A percentile compares a stretch with the other conserved stretches of the same genome.
Evolutionary conservation across 2,113 vertebrate genomes (phyloP).

Genomic region (Cavia aperea): DNA sequence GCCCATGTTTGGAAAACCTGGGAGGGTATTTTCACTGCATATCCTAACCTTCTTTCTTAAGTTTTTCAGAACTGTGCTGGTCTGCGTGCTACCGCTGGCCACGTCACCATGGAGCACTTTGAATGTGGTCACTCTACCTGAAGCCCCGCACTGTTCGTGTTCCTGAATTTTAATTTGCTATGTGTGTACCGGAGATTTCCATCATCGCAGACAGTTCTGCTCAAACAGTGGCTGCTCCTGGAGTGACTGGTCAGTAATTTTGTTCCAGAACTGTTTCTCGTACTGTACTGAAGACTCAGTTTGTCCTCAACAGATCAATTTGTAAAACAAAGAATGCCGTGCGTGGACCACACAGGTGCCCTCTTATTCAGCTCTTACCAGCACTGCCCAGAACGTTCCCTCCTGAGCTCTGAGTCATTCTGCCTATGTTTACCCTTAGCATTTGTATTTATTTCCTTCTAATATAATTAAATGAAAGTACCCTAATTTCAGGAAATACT

Average conservation of each 20-base stretch:
- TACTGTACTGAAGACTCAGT: background rate
- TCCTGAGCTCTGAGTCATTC: background rate
- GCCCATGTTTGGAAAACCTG: background rate
- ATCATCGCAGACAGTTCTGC: background rate
- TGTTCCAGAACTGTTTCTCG: background rate
- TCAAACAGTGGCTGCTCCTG: background rate
- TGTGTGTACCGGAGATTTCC: background rate
- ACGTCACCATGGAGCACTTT: background rate
- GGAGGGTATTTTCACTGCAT: background rate
- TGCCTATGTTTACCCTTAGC: background rate
- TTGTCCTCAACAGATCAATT: background rate
- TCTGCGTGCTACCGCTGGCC: too few species aligned
- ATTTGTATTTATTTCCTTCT: conserved; percentile 42
- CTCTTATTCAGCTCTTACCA: background rate
- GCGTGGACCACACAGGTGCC: background rate
- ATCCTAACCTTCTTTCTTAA: background rate
- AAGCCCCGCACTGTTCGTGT: background rate
- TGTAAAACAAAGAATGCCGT: background rate
- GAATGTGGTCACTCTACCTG: background rate
- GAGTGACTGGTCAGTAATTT: background rate
- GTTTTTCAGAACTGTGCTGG: background rate
- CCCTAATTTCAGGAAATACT: background rate
- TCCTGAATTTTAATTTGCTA: background rate
- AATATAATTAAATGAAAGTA: background rate
- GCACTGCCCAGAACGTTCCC: background rate